phyloP scores from a whole-genome alignment of 2,797 vertebrate species.

The Distichodus sexfasciatus region DNA sequence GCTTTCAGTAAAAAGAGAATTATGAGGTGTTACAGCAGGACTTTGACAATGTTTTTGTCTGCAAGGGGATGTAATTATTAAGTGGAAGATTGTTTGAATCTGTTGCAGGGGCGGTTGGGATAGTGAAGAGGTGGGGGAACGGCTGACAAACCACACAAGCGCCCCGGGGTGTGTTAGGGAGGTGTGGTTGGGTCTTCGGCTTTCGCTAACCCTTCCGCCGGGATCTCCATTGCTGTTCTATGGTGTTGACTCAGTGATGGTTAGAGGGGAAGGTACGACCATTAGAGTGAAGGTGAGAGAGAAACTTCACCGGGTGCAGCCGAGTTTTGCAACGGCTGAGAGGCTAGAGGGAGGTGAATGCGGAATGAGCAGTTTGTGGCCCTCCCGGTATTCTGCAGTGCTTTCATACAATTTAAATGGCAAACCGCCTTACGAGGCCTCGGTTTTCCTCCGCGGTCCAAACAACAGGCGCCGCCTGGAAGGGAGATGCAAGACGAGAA shows the following conservation, averaged over 20 bases:
- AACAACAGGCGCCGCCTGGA: constrained; percentile 7
- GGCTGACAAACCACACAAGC: constrained; percentile 3
- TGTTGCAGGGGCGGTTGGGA: neutral
- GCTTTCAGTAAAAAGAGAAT: constrained; percentile 63
- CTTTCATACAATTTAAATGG: constrained; percentile 67
- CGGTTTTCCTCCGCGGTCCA: constrained; percentile 10
- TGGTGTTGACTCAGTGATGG: constrained; percentile 68
- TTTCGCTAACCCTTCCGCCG: no score
- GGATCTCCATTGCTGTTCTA: constrained; percentile 62
- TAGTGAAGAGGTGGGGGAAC: constrained; percentile 61
- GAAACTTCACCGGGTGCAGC: constrained; percentile 49
- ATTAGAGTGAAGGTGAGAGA: constrained; percentile 47
- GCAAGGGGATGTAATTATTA: constrained; percentile 59
- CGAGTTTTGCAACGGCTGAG: constrained; percentile 47
- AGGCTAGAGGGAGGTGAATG: constrained; percentile 51
- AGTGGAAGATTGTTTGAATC: constrained; percentile 49
- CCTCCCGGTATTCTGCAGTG: constrained; percentile 53
- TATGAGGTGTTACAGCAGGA: constrained; percentile 64
- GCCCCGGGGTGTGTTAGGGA: neutral
- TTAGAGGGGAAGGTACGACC: constrained; percentile 62
- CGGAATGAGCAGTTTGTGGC: constrained; percentile 31
- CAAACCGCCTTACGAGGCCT: constrained; percentile 54
- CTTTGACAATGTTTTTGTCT: constrained; percentile 59
- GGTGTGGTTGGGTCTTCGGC: constrained; percentile 30
- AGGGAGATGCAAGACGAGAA: constrained; percentile 2